Conservation (phyloP, 2,888 invertebrate genomes). For the Ecliptopera silaceata region DNA sequence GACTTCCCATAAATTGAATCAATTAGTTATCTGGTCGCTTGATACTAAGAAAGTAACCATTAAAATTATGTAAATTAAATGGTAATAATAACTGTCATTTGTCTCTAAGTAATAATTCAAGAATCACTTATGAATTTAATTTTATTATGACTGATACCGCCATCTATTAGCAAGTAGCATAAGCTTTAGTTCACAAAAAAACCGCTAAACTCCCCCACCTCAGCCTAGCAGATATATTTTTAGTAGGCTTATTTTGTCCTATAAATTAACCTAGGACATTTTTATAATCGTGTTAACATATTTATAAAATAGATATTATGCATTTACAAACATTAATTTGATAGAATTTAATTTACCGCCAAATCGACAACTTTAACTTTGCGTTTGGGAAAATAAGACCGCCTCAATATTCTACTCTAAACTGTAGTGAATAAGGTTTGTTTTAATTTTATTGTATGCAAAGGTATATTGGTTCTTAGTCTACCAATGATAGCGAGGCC, state of each 20-base stretch:
- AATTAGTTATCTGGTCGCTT: background rate
- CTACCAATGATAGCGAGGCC: slow-evolving; percentile 44
- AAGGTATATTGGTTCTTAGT: slow-evolving; percentile 15
- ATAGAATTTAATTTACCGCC: background rate
- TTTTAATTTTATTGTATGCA: slow-evolving; percentile 3
- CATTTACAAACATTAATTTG: background rate
- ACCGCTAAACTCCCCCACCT: slow-evolving; percentile 18
- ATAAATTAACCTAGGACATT: too few relatives aligned
- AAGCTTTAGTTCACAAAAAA: slow-evolving; percentile 28
- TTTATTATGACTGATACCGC: slow-evolving; percentile 6
- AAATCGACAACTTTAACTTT: slow-evolving; percentile 4
- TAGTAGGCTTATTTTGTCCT: background rate
- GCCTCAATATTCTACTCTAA: background rate
- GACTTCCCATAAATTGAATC: background rate
- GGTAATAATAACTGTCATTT: too few relatives aligned
- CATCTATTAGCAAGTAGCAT: slow-evolving; percentile 40
- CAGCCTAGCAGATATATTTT: background rate
- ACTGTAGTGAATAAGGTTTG: background rate
- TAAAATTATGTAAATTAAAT: background rate
- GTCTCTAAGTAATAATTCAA: background rate
- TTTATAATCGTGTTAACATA: too few relatives aligned
- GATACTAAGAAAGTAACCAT: background rate
- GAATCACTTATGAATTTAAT: background rate
- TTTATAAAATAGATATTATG: background rate
- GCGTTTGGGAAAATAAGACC: background rate